phyloP scores from a whole-genome alignment of 2,888 invertebrate species.

The Cerceris ruficornis region DNA sequence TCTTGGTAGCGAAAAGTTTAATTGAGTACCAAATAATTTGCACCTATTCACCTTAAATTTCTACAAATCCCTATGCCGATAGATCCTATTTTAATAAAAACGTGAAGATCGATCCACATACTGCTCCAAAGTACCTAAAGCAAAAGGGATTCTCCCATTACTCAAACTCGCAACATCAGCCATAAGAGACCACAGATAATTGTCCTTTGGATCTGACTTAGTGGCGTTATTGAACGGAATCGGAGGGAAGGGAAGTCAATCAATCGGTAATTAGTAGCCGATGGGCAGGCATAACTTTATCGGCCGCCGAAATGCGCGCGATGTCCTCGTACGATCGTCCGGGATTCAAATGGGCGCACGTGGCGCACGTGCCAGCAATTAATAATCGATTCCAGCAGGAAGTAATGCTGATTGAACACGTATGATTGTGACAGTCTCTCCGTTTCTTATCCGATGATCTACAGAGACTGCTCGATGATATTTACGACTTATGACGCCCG shows the following conservation, averaged over 20 bases:
- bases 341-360: conserved; percentile 58
- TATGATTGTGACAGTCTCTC: conserved; percentile 53
- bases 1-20: too few species aligned
- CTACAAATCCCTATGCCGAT: too few species aligned
- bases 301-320: conserved; percentile 57
- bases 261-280: conserved; percentile 69
- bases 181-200: conserved; percentile 33
- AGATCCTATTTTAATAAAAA: too few species aligned
- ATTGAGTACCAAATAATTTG: too few species aligned
- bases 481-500: neutral
- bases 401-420: conserved; percentile 55
- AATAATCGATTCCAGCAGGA: conserved; percentile 63
- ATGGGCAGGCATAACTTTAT: conserved; percentile 65
- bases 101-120: too few species aligned
- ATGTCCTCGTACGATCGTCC: conserved; percentile 51
- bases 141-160: neutral
- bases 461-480: conserved; percentile 34
- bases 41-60: too few species aligned
- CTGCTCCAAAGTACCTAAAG: neutral
- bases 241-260: conserved; percentile 58
- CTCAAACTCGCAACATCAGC: neutral
- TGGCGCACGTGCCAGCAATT: conserved; percentile 61
- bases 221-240: conserved; percentile 38
- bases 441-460: conserved; percentile 51
- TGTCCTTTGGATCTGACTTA: conserved; percentile 43